Evolutionary conservation across 2,113 vertebrate species (phyloP), one percentile per base, ranked within the genome.

Genomic region (Mesembrinibis cayennensis): DNA sequence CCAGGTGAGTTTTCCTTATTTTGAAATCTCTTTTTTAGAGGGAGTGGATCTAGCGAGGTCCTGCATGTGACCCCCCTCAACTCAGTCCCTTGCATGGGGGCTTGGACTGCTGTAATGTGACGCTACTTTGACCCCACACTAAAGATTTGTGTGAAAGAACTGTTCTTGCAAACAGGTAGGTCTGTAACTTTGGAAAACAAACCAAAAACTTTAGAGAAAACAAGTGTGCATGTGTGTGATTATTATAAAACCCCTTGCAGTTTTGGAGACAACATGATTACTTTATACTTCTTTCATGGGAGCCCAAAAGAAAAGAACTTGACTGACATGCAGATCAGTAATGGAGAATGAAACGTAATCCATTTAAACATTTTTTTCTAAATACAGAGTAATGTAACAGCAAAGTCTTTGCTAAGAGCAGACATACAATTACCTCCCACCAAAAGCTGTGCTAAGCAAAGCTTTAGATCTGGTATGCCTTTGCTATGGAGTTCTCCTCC

Each of bases 1-100:
- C n/a, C 53, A 50, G 93, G 97, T 98, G 69, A 96, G 95, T 81
- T 50, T 84, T 16, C 50, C 27, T 50, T 81, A 19, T 47, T 88
- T 85, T 80, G 82, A 80, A 90, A 65, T 63, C 8, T 55, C 47
- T 76, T 90, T 77, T 11, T 83, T 40, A 56, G 36, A 93, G n/a
- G 7, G 26, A 76, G 7, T 71, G 63, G 27, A 45, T 72, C 22
- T 72, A 47, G 13, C 36, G 90, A 32, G 44, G n/a, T 45, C 25
- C 44, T 72, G 19, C 27, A 15, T 19, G 52, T 61, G 62, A 53
- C 42, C 13, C 11, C 16, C 26, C 32, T 56, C 38, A 40, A 21
- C 23, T 62, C 16, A 38, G 14, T 34, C 30, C 40, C 69, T 67
- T 40, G 19, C 10, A 7, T 22, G 10, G 36, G 6, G 29, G 15